Conservation (phyloP, 2,888 invertebrate genomes). For the Apamea sordens region DNA sequence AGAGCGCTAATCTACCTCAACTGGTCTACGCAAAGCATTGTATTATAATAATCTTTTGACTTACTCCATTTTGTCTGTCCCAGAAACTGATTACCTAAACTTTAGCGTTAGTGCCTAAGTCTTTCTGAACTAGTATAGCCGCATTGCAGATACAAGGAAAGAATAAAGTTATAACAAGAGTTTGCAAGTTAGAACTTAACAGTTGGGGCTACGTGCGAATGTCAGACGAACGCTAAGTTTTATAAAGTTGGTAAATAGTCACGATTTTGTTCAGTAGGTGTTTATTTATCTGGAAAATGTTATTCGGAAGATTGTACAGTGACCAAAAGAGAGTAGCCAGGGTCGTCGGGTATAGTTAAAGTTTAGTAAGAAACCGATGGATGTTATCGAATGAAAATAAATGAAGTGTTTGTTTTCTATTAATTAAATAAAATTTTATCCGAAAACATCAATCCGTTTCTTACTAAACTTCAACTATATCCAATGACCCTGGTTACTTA, state of each 20-base stretch:
- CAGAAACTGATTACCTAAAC: neutral
- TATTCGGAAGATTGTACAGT: too few species aligned
- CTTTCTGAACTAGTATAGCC: conserved; percentile 13
- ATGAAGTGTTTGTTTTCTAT: too few species aligned
- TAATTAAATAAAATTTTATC: too few species aligned
- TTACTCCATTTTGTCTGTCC: neutral
- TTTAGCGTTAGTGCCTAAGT: conserved; percentile 6
- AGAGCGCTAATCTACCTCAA: neutral
- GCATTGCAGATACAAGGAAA: conserved; percentile 57
- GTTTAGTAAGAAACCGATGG: too few species aligned
- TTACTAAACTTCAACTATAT: too few species aligned
- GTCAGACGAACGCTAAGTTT: conserved; percentile 13
- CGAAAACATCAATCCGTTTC: too few species aligned
- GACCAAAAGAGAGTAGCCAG: too few species aligned
- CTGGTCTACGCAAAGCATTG: neutral
- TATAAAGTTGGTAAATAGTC: conserved; percentile 18
- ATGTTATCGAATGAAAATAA: too few species aligned
- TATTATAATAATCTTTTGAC: neutral
- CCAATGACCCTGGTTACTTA: too few species aligned
- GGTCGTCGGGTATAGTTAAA: too few species aligned
- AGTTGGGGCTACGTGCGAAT: conserved; percentile 30
- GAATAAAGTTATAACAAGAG: conserved; percentile 31
- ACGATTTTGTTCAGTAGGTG: neutral
- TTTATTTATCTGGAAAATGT: neutral
- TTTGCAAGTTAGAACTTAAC: conserved; percentile 35